These are phyloP conservation scores for Pavo muticus DNA, from an alignment of 2,113 vertebrate species.

Conservation along the genomic window DNA sequence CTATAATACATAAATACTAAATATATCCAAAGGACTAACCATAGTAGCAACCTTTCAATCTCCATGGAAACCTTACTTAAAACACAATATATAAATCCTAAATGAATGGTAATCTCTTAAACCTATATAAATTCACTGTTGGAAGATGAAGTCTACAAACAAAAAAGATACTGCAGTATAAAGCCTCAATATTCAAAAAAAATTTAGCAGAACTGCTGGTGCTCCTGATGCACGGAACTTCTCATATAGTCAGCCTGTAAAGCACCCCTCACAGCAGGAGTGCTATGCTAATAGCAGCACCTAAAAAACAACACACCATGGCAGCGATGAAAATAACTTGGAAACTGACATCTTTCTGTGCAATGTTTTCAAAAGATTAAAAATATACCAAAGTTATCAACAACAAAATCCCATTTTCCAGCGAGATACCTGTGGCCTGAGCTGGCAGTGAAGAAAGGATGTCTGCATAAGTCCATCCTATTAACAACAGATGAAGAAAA, in stretches of 20 bases:
- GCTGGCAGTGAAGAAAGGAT: not conserved
- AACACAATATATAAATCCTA: conserved; percentile 30
- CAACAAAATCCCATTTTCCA: not conserved
- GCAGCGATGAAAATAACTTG: not conserved
- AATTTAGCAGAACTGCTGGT: not conserved
- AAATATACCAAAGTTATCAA: not conserved
- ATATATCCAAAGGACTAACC: conserved; percentile 45
- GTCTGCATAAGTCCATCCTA: not conserved
- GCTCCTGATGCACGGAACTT: not conserved
- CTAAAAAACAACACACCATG: not conserved
- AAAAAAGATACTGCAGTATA: not conserved
- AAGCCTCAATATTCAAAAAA: not conserved
- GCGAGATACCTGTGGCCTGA: not conserved
- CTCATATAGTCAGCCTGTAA: not conserved
- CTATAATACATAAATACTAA: conserved; percentile 11
- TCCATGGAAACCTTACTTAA: conserved; percentile 56
- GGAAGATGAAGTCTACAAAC: not conserved
- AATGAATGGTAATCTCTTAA: conserved; percentile 16
- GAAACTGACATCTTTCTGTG: not conserved
- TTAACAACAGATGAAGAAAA: not conserved
- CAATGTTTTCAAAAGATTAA: not conserved
- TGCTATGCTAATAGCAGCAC: not conserved
- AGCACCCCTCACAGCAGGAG: not conserved
- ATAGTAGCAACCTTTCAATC: conserved; percentile 49
- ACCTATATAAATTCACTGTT: not conserved